These are phyloP conservation scores for Gymnogyps californianus DNA, from an alignment of 2,113 vertebrate genomes.

Conservation along the genomic window DNA sequence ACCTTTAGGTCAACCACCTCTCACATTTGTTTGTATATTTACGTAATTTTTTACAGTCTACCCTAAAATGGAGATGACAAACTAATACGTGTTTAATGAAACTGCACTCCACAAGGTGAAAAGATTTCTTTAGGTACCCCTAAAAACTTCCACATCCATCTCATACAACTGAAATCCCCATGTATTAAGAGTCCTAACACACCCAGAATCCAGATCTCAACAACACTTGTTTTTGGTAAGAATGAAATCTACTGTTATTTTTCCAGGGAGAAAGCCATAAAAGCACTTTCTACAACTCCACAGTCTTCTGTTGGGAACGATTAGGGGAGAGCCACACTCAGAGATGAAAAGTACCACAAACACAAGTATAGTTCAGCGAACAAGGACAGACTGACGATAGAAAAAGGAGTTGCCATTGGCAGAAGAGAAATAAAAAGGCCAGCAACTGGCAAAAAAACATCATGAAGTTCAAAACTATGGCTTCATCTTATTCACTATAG, in stretches of 20 bases:
- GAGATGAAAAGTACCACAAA: not conserved
- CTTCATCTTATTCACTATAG: not conserved
- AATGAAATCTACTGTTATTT: not conserved
- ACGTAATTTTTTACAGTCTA: not conserved
- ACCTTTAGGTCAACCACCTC: not conserved
- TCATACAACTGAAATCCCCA: not conserved
- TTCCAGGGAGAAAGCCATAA: not conserved
- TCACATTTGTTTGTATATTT: not conserved
- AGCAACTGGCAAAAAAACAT: not conserved
- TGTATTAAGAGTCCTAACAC: not conserved
- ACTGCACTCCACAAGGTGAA: not conserved
- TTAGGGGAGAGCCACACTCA: not conserved
- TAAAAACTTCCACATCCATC: not conserved
- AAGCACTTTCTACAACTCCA: not conserved
- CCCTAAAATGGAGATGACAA: not conserved
- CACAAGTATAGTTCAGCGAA: not conserved
- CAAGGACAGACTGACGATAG: not conserved
- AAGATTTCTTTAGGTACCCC: not conserved
- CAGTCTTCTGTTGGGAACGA: not conserved
- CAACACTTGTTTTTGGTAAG: not conserved
- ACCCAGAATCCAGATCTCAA: not conserved
- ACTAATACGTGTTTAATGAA: not conserved
- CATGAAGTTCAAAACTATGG: not conserved
- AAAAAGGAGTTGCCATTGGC: not conserved
- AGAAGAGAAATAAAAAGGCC: not conserved